Conservation (phyloP, 2,888 invertebrate genomes). For the Aphodius granarius region DNA sequence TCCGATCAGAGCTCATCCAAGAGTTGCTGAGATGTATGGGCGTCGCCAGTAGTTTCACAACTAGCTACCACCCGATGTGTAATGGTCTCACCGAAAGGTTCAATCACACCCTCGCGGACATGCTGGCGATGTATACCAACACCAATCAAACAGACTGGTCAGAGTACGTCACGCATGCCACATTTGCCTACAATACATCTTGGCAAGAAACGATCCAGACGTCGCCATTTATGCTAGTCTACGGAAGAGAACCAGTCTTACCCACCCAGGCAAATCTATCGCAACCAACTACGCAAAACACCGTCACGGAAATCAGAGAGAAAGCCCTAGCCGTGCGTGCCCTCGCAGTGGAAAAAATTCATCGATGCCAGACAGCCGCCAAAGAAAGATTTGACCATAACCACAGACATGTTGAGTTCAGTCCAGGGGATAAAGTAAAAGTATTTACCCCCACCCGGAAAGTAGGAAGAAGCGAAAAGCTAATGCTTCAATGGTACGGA, state of each 20-base stretch:
- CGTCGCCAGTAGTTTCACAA: too few relatives aligned
- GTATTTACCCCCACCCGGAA: slow-evolving; percentile 35
- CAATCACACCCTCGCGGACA: too few relatives aligned
- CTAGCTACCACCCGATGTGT: too few relatives aligned
- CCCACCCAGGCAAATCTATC: background rate
- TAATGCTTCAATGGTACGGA: slow-evolving; percentile 32
- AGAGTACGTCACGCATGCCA: slow-evolving; percentile 19
- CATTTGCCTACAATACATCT: slow-evolving; percentile 36
- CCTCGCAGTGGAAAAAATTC: slow-evolving; percentile 30
- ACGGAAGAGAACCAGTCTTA: background rate
- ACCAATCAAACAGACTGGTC: background rate
- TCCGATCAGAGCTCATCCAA: too few relatives aligned
- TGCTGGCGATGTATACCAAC: too few relatives aligned
- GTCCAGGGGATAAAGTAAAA: slow-evolving; percentile 33
- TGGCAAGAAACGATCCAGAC: slow-evolving; percentile 33
- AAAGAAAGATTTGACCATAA: slow-evolving; percentile 35
- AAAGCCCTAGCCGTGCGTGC: slow-evolving; percentile 16
- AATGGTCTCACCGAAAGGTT: too few relatives aligned
- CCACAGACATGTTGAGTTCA: slow-evolving; percentile 32
- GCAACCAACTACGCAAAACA: slow-evolving; percentile 17
- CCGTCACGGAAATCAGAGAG: slow-evolving; percentile 18
- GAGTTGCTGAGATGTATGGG: too few relatives aligned
- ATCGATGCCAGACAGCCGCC: slow-evolving; percentile 28
- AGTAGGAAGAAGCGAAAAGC: slow-evolving; percentile 35
- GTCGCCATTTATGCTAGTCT: slow-evolving; percentile 19